Evolutionary conservation across 1,140 invertebrate genomes (phyloP), one percentile per base, ranked within the genome.

Genomic region (Drosophila tsacasi): DNA sequence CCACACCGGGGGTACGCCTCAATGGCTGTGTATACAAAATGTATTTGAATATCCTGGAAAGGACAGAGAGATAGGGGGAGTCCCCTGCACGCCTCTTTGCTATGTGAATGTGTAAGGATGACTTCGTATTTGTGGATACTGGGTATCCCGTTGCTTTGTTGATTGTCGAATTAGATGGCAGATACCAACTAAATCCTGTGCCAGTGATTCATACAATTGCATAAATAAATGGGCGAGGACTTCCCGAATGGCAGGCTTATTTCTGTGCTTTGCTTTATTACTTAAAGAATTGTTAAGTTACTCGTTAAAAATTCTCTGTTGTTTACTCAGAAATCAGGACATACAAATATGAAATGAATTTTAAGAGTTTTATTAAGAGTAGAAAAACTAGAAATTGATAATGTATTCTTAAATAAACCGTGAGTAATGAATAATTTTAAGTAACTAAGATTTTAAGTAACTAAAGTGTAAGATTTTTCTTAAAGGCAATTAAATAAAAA

Each of bases 161-260:
- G 71, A 73, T 73, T 73, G 68, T 73, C 42, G 64, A 69, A 55
- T 68, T 71, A 71, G 67, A 68, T 32, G 67, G 47, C 21, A 68
- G 67, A 71, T 71, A 55, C 63, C 39, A 57, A 57, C 63, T 71
- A 39, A 68, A 71, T 32, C 54, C 23, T 55, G 44, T 71, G 49
- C n/a, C 67, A 55, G 49, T 67, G 63, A 71, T 71, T 67, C 67
- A 68, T 47, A 27, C 63, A 57, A 55, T 39, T 54, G 47, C 46
- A 68, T 55, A 55, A 55, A 47, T 19, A n/a, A 44, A 27, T 15
- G 63, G 17, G 15, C n/a, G n/a, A 49, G 25, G 19, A 58, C 68
- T 39, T n/a, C 19, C 13, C 13, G 9, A 35, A 47, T 21, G 19
- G 3, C 17, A 10, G 37, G 5, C 49, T 35, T 23, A 13, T 25